phyloP scores from a whole-genome alignment of 2,888 invertebrate genomes.

The Habrosyne pyritoides region DNA sequence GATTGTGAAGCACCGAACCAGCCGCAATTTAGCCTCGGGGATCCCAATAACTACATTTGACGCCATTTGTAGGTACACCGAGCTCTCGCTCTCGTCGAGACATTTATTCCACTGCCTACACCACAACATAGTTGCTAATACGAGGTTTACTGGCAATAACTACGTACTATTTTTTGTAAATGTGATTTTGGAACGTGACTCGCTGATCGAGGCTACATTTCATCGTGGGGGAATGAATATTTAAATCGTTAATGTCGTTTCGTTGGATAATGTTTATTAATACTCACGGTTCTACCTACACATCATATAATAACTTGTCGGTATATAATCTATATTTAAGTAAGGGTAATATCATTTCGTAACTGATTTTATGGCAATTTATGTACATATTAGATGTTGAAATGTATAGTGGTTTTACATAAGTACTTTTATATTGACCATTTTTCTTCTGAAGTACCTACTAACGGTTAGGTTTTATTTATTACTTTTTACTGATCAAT shows the following conservation, averaged over 20 bases:
- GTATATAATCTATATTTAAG: neutral
- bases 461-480: no score
- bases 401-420: neutral
- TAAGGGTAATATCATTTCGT: neutral
- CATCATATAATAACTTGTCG: neutral
- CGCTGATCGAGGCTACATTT: neutral
- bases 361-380: neutral
- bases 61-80: slow-evolving; percentile 47
- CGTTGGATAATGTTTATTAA: no score
- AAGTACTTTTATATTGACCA: no score
- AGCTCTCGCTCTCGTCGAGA: slow-evolving; percentile 11
- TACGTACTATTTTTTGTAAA: slow-evolving; percentile 22
- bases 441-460: neutral
- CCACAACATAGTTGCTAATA: slow-evolving; percentile 13
- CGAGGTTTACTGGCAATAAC: slow-evolving; percentile 37
- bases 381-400: neutral
- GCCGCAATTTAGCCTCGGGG: slow-evolving; percentile 53
- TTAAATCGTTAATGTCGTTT: neutral
- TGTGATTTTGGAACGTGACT: slow-evolving; percentile 24
- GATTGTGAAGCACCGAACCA: slow-evolving; percentile 45
- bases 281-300: neutral
- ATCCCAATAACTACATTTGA: slow-evolving; percentile 56
- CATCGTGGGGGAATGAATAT: neutral
- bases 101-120: neutral
- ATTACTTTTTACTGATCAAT: no score